These are phyloP conservation scores for Quadriops clusia DNA, from an alignment of 2,888 invertebrate species.

Conservation along the genomic window DNA sequence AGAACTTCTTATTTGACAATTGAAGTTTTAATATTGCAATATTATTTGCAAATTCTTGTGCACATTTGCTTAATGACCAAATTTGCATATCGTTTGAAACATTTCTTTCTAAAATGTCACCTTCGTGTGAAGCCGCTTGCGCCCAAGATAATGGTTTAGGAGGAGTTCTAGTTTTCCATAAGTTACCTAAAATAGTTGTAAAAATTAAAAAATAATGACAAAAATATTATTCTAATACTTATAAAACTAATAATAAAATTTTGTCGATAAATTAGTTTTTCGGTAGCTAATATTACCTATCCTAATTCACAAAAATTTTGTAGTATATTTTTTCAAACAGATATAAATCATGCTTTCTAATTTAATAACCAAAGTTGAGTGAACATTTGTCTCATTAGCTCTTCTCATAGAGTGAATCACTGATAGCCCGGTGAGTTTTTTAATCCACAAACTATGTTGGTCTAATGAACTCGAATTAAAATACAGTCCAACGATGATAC, in stretches of 20 bases:
- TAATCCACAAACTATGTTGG: too few relatives aligned
- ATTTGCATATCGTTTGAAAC: conserved; percentile 40
- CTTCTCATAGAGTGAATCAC: too few relatives aligned
- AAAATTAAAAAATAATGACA: conserved; percentile 1
- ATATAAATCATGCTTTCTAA: too few relatives aligned
- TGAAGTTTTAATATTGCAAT: conserved; percentile 50
- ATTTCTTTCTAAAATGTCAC: conserved; percentile 20
- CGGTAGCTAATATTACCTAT: too few relatives aligned
- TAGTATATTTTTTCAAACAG: too few relatives aligned
- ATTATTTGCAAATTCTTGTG: conserved; percentile 55
- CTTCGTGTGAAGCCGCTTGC: conserved; percentile 28
- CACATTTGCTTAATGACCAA: conserved; percentile 35
- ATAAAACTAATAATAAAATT: background rate
- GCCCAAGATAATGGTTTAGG: conserved; percentile 72
- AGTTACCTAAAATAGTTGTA: conserved; percentile 42
- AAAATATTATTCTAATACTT: background rate
- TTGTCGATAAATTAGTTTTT: background rate
- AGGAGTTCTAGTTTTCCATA: conserved; percentile 85
- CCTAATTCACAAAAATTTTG: too few relatives aligned
- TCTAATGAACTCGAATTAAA: too few relatives aligned
- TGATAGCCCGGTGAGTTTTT: too few relatives aligned
- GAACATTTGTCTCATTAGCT: too few relatives aligned
- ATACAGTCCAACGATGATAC: too few relatives aligned
- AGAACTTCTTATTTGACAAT: conserved; percentile 49
- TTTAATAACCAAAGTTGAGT: too few relatives aligned